Evolutionary conservation across 1,140 invertebrate species (phyloP).

Genomic region (Chlorops oryzae): DNA sequence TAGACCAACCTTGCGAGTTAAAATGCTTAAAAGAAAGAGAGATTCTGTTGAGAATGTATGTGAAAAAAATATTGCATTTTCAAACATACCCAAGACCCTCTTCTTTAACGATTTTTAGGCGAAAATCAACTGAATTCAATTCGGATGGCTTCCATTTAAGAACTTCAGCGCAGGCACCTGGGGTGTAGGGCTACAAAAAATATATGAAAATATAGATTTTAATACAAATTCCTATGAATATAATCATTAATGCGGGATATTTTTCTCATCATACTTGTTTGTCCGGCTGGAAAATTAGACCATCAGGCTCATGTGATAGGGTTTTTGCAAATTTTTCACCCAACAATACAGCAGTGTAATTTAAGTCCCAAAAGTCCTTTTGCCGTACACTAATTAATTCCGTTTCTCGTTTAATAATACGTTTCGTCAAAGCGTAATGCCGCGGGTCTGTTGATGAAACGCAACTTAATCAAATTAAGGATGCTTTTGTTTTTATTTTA

Average conservation of each 20-base stretch:
- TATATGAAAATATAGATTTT: conserved; percentile 16
- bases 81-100: conserved; percentile 63
- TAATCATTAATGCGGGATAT: conserved; percentile 1
- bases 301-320: conserved; percentile 92
- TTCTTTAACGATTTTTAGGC: conserved; percentile 72
- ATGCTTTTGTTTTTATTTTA: too few relatives aligned
- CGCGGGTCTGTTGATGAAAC: conserved; percentile 52
- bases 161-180: conserved; percentile 75
- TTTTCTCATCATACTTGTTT: conserved; percentile 54
- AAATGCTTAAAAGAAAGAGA: conserved; percentile 56
- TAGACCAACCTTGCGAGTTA: conserved; percentile 67
- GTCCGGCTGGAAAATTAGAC: conserved; percentile 94
- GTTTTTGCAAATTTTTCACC: conserved; percentile 79
- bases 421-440: conserved; percentile 66
- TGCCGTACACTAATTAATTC: conserved; percentile 84
- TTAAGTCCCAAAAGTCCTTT: conserved; percentile 87
- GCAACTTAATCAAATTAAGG: too few relatives aligned
- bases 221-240: not conserved
- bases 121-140: conserved; percentile 95
- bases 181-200: conserved; percentile 67
- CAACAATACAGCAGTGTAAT: conserved; percentile 62
- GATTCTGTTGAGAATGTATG: too few relatives aligned
- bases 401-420: conserved; percentile 63
- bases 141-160: conserved; percentile 96
- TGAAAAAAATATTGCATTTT: conserved; percentile 7